Evolutionary conservation across 2,888 invertebrate genomes (phyloP), one percentile per base, ranked within the genome.

Genomic region (Patella depressa): DNA sequence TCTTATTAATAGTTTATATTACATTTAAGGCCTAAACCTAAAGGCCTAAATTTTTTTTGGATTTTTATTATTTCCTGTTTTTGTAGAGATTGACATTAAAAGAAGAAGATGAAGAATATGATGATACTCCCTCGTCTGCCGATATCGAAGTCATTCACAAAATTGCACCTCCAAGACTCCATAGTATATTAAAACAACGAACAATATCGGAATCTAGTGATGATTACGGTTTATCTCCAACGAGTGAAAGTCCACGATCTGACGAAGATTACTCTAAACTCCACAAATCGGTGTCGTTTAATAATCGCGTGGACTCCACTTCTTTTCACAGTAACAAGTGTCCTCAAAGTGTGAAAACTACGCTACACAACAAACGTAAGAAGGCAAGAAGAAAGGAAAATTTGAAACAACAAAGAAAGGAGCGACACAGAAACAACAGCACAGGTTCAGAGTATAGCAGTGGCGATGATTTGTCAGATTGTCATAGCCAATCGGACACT

Each of bases 131-230:
- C 24, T 81, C 83, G n/a, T 87, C 88, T 19, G 85, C 88, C 5
- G 85, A 84, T 24, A 89, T 89, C 19, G 82, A 89, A 78, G 88
- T 90, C 1, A 80, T 90, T 17, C 88, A 89, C 78, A 82, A 86
- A 9, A 85, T 81, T 29, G 80, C 80, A 19, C 59, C 75, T 1
- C 89, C 88, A 11, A 82, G 81, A 29, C 82, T 90, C 15, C 89
- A 89, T 53, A 84, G 90, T 77, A 90, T 90, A 76, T 85, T 90
- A 24, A 90, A 89, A 82, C 89, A 88, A 79, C 81, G 89, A 74
- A 93, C 93, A 83, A 89, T 92, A 76, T 94, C 94, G 0, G 94
- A 94, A 82, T 93, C 93, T 45, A 93, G 93, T 80, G 91, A 89
- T 75, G 92, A 92, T 80, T 71, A 79, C 11, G 73, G 54, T 34